These are phyloP conservation scores for Enteromius paludinosus DNA, from an alignment of 2,797 vertebrate genomes.

Conservation along the genomic window DNA sequence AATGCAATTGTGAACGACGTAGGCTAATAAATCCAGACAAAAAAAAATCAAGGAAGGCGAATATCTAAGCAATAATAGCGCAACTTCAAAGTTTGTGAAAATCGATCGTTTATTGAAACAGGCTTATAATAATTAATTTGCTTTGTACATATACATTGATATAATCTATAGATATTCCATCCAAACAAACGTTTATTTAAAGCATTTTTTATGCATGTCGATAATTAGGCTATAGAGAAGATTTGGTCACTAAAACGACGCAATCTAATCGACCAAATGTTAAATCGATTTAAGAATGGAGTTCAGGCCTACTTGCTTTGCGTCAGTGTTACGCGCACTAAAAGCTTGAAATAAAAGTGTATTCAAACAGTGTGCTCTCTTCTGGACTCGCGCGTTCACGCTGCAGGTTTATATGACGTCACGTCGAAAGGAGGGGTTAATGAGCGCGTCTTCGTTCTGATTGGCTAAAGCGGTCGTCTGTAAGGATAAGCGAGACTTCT, in stretches of 20 bases:
- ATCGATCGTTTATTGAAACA: neutral
- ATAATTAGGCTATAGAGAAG: neutral
- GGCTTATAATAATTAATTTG: neutral
- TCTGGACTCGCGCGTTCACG: conserved; percentile 22
- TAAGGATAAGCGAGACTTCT: conserved; percentile 59
- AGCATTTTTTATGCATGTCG: neutral
- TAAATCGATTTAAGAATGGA: neutral
- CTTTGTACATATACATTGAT: too few relatives aligned
- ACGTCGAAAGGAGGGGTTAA: conserved; percentile 56
- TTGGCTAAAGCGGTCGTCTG: conserved; percentile 77
- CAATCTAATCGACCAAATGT: neutral
- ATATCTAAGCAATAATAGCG: neutral
- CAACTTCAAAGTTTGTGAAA: neutral
- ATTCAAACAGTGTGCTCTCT: conserved; percentile 25
- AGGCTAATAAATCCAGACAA: neutral
- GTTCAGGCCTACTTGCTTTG: neutral
- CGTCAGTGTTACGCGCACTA: neutral
- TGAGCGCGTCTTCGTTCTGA: conserved; percentile 57
- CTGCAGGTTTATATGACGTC: conserved; percentile 36
- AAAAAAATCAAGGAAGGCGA: neutral
- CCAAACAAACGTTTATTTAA: too few relatives aligned
- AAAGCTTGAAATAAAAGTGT: conserved; percentile 34
- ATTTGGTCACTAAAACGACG: neutral
- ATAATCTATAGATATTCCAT: too few relatives aligned
- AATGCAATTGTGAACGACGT: neutral